phyloP scores from a whole-genome alignment of 2,113 vertebrate species.

The Hiodon tergisus region DNA sequence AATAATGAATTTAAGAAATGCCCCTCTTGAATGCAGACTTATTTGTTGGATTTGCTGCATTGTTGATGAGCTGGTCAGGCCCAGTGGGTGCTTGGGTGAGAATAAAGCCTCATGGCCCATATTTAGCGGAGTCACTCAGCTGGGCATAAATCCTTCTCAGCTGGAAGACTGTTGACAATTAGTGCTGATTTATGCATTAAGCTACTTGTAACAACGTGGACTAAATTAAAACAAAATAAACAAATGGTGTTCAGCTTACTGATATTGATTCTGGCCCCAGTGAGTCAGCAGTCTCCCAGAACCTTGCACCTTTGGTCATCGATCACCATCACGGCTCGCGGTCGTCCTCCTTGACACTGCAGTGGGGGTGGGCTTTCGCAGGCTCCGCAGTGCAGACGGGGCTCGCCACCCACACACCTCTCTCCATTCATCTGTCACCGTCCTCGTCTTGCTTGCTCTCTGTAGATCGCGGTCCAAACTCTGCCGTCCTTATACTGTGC shows the following conservation, averaged over 20 bases:
- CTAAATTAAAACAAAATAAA: constrained; percentile 23
- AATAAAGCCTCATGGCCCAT: background rate
- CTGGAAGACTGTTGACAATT: constrained; percentile 1
- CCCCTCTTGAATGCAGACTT: background rate
- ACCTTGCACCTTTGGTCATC: background rate
- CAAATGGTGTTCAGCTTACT: background rate
- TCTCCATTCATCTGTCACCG: too few relatives aligned
- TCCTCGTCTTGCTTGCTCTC: too few relatives aligned
- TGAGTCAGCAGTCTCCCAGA: background rate
- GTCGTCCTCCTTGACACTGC: background rate
- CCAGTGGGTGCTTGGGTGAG: background rate
- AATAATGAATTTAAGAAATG: background rate
- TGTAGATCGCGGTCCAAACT: too few relatives aligned
- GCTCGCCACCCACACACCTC: background rate
- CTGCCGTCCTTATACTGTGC: too few relatives aligned
- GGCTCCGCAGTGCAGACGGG: too few relatives aligned
- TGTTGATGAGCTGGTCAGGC: background rate
- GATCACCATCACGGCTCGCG: constrained; percentile 5
- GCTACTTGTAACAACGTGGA: constrained; percentile 14
- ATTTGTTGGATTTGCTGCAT: constrained; percentile 3
- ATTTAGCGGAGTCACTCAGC: background rate
- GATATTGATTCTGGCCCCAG: constrained; percentile 12
- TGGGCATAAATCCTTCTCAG: background rate
- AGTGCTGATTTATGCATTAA: constrained; percentile 15
- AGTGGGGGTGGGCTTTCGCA: background rate